Conservation (phyloP, 2,888 invertebrate genomes). For the Herminia tarsipennalis region DNA sequence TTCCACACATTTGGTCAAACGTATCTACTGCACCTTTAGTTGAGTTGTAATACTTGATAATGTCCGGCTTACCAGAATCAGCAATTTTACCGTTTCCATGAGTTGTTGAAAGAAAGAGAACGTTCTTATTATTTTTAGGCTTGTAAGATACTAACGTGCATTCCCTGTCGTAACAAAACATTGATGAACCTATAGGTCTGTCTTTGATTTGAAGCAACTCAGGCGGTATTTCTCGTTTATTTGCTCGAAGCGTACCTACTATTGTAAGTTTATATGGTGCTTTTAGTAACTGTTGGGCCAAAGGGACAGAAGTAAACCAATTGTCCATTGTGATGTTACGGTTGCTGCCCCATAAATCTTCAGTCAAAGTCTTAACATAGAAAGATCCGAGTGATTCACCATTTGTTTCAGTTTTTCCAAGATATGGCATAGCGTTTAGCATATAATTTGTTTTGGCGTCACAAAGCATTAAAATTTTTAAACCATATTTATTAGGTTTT, state of each 20-base stretch:
- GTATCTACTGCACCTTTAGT: constrained; percentile 30
- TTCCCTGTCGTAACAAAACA: constrained; percentile 12
- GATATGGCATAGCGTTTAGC: constrained; percentile 11
- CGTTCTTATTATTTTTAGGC: constrained; percentile 23
- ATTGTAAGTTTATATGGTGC: neutral
- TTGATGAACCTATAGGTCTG: neutral
- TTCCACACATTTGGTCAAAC: constrained; percentile 28
- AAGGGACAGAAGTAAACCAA: constrained; percentile 52
- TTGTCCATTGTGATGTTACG: constrained; percentile 43
- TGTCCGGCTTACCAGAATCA: constrained; percentile 16
- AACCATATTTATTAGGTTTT: constrained; percentile 41
- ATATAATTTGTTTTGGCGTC: constrained; percentile 34
- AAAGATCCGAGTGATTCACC: constrained; percentile 19
- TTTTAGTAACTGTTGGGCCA: constrained; percentile 44
- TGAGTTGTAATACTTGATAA: constrained; percentile 24
- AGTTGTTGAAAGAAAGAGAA: constrained; percentile 19
- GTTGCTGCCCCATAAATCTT: constrained; percentile 19
- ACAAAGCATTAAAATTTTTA: constrained; percentile 49
- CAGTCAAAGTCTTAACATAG: constrained; percentile 27
- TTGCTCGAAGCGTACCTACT: constrained; percentile 8
- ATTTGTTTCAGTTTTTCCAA: constrained; percentile 8
- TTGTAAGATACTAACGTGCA: constrained; percentile 27
- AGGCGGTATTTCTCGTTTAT: constrained; percentile 5
- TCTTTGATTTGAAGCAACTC: neutral
- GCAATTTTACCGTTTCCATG: constrained; percentile 7